Conservation (phyloP, 2,113 vertebrate genomes). For the Xenotilapia longispinis region DNA sequence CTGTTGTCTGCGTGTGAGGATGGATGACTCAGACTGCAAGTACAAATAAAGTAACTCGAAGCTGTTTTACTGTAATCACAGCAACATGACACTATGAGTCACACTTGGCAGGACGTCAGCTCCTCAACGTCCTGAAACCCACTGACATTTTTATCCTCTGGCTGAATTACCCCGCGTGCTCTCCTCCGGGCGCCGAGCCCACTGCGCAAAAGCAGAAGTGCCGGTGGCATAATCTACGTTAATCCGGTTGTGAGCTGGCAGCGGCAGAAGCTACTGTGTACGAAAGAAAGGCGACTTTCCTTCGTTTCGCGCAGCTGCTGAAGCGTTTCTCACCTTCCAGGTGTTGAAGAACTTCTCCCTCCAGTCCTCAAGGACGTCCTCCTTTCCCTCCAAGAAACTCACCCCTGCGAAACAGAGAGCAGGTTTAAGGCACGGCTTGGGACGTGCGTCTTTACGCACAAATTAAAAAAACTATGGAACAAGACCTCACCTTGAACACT, state of each 20-base stretch:
- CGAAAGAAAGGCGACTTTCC: slow-evolving; percentile 31
- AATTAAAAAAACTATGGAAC: neutral
- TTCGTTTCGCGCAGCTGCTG: neutral
- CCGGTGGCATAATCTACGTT: slow-evolving; percentile 27
- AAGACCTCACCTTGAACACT: neutral
- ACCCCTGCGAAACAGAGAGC: slow-evolving; percentile 69
- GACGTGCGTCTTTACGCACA: slow-evolving; percentile 1
- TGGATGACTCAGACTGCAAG: neutral
- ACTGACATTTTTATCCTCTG: slow-evolving; percentile 6
- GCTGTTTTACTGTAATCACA: neutral
- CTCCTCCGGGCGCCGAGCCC: neutral
- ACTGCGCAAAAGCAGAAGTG: neutral
- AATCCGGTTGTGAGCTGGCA: slow-evolving; percentile 34
- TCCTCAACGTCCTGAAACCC: neutral
- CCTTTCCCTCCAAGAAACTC: slow-evolving; percentile 84
- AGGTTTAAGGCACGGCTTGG: neutral
- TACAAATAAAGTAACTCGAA: neutral
- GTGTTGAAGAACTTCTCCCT: slow-evolving; percentile 91
- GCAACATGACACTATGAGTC: neutral
- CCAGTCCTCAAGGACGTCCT: slow-evolving; percentile 85
- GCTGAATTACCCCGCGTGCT: neutral
- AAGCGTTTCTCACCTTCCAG: slow-evolving; percentile 75
- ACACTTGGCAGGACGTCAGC: neutral
- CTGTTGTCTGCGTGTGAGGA: neutral
- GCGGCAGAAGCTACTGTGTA: neutral